phyloP scores from a whole-genome alignment of 2,888 invertebrate genomes.

The Glaucopsyche alexis region DNA sequence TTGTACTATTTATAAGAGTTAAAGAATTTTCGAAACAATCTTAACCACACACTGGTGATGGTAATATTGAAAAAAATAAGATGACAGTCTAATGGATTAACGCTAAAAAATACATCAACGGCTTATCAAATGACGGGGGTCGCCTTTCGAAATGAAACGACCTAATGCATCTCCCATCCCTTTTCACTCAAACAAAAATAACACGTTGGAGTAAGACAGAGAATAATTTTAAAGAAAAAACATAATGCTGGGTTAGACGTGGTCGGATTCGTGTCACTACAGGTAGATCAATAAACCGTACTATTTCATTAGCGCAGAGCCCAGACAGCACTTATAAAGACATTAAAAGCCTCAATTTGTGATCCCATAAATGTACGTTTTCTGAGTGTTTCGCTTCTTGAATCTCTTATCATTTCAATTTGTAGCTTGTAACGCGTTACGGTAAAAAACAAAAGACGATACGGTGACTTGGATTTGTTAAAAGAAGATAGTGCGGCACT shows the following conservation, averaged over 20 bases:
- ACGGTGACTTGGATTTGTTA: slow-evolving; percentile 21
- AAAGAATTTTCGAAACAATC: slow-evolving; percentile 1
- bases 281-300: slow-evolving; percentile 77
- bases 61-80: slow-evolving; percentile 20
- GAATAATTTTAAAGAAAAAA: slow-evolving; percentile 68
- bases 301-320: slow-evolving; percentile 73
- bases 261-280: slow-evolving; percentile 68
- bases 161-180: slow-evolving; percentile 50
- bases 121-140: slow-evolving; percentile 76
- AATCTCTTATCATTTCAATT: slow-evolving; percentile 29
- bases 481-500: slow-evolving; percentile 16
- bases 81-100: slow-evolving; percentile 64
- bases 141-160: slow-evolving; percentile 70
- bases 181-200: slow-evolving; percentile 43
- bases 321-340: slow-evolving; percentile 77
- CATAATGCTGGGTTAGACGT: slow-evolving; percentile 70
- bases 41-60: background rate
- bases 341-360: slow-evolving; percentile 67
- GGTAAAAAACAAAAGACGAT: slow-evolving; percentile 18
- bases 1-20: background rate
- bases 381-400: slow-evolving; percentile 32
- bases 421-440: slow-evolving; percentile 25
- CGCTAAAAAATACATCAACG: slow-evolving; percentile 67
- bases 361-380: slow-evolving; percentile 45
- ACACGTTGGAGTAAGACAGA: slow-evolving; percentile 49